phyloP scores from a whole-genome alignment of 2,888 invertebrate genomes.

The Cloeon dipterum region DNA sequence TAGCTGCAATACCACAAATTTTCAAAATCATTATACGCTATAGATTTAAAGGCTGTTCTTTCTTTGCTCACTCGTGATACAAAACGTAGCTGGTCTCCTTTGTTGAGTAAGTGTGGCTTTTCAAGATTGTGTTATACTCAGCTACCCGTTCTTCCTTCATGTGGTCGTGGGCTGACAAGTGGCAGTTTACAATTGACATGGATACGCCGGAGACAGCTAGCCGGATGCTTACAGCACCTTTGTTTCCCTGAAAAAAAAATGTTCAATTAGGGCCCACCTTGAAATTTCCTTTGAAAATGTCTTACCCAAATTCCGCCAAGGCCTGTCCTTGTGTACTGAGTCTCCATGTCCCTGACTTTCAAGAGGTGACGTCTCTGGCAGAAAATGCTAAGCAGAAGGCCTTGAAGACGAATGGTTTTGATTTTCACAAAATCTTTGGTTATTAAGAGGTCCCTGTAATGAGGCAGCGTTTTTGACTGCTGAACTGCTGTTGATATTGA shows the following conservation, averaged over 20 bases:
- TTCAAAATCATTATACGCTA: conserved; percentile 10
- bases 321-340: conserved; percentile 73
- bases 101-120: conserved; percentile 57
- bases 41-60: neutral
- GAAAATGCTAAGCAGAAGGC: conserved; percentile 56
- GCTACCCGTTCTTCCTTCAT: conserved; percentile 60
- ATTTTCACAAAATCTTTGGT: conserved; percentile 49
- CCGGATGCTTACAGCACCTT: conserved; percentile 77
- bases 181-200: conserved; percentile 69
- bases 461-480: too few relatives aligned
- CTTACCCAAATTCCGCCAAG: conserved; percentile 81
- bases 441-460: conserved; percentile 35
- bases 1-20: too few relatives aligned
- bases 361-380: conserved; percentile 53
- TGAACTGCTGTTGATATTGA: too few relatives aligned
- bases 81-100: conserved; percentile 60
- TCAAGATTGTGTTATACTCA: conserved; percentile 71
- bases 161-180: conserved; percentile 76
- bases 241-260: conserved; percentile 54
- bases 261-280: conserved; percentile 4
- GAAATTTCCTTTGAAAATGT: neutral
- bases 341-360: conserved; percentile 65
- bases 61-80: conserved; percentile 71
- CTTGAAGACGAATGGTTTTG: conserved; percentile 62
- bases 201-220: conserved; percentile 75